Conservation (phyloP, 2,888 invertebrate species). For the Unio delphinus region DNA sequence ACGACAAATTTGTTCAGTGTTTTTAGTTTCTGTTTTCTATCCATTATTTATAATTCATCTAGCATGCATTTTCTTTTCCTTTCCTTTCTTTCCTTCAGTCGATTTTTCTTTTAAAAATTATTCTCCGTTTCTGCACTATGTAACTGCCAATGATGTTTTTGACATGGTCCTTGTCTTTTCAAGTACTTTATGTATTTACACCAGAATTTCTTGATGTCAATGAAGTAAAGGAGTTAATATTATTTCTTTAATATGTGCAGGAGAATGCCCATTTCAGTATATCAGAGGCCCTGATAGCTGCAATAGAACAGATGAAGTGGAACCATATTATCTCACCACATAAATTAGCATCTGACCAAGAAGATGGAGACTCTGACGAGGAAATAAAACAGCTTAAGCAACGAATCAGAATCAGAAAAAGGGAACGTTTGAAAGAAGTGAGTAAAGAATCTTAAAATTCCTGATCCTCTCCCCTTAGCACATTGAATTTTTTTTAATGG, state of each 20-base stretch:
- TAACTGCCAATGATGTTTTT: background rate
- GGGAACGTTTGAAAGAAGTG: slow-evolving; percentile 70
- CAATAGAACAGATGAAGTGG: slow-evolving; percentile 78
- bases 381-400: slow-evolving; percentile 79
- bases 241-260: slow-evolving; percentile 66
- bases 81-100: background rate
- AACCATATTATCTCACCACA: slow-evolving; percentile 58
- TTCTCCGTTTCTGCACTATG: background rate
- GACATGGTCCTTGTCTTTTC: background rate
- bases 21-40: no score
- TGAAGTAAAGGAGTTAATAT: background rate
- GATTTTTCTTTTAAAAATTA: background rate
- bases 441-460: background rate
- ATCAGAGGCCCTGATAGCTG: slow-evolving; percentile 87
- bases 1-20: no score
- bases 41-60: no score
- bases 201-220: no score
- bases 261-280: slow-evolving; percentile 91
- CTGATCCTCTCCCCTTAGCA: background rate
- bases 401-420: slow-evolving; percentile 77
- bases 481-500: background rate
- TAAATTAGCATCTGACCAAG: slow-evolving; percentile 35
- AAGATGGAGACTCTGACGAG: slow-evolving; percentile 78
- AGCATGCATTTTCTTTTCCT: background rate
- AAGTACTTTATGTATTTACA: no score